A percentile compares a stretch with the other conserved stretches of the same genome.
phyloP scores from a whole-genome alignment of 1,140 invertebrate species.

The Vollenhovia emeryi region DNA sequence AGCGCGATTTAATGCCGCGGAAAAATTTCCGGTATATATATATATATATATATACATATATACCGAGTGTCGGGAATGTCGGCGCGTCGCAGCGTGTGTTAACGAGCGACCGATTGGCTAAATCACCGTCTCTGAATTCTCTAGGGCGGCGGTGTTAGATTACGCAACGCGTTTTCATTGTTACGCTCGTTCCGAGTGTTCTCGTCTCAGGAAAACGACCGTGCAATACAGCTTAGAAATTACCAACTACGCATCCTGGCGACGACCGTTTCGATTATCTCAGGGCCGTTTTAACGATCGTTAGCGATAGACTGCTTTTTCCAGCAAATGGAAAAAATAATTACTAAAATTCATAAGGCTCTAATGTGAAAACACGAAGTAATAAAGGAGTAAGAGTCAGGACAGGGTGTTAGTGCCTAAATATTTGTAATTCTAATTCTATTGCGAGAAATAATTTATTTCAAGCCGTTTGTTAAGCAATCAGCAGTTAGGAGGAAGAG shows the following conservation, averaged over 20 bases:
- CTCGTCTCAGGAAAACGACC: not conserved
- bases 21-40: slow-evolving; percentile 23
- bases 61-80: not conserved
- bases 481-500: not conserved
- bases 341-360: too few relatives aligned
- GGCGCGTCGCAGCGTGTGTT: not conserved
- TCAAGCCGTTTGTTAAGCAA: not conserved
- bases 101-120: not conserved
- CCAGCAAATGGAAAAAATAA: not conserved
- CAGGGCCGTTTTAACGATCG: not conserved
- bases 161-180: slow-evolving; percentile 19
- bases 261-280: not conserved
- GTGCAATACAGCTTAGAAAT: not conserved
- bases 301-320: not conserved
- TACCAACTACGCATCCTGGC: not conserved
- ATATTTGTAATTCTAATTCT: too few relatives aligned
- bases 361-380: too few relatives aligned
- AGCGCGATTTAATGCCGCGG: not conserved
- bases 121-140: not conserved
- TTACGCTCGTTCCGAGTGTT: not conserved
- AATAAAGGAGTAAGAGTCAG: too few relatives aligned
- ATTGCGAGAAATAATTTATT: too few relatives aligned
- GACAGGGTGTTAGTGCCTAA: too few relatives aligned
- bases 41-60: too few relatives aligned
- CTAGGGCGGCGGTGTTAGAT: not conserved